phyloP scores from a whole-genome alignment of 2,113 vertebrate species.

The Catharus bicknelli region DNA sequence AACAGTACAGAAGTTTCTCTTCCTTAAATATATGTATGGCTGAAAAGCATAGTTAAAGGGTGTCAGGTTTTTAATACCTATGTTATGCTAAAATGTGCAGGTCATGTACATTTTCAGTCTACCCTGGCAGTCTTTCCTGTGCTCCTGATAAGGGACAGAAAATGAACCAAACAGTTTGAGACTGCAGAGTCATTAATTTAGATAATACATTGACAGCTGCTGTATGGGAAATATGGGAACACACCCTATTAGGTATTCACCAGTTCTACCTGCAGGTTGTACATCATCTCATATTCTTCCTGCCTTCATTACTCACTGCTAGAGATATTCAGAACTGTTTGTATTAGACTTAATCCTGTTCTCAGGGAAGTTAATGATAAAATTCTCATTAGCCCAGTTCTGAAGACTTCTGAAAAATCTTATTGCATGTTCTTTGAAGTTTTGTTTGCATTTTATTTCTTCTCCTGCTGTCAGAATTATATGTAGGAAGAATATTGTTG shows the following conservation, averaged over 20 bases:
- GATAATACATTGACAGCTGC: background rate
- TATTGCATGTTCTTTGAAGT: background rate
- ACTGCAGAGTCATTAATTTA: slow-evolving; percentile 19
- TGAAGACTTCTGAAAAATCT: background rate
- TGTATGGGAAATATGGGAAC: background rate
- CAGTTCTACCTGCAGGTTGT: slow-evolving; percentile 10
- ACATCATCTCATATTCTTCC: background rate
- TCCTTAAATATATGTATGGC: background rate
- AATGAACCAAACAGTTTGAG: slow-evolving; percentile 5
- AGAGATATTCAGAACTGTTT: slow-evolving; percentile 19
- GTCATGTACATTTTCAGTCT: background rate
- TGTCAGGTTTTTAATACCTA: background rate
- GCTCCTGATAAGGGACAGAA: background rate
- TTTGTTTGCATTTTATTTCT: background rate
- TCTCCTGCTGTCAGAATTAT: background rate
- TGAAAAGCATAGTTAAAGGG: background rate
- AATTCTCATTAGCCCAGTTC: slow-evolving; percentile 29
- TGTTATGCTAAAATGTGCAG: background rate
- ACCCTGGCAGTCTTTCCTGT: background rate
- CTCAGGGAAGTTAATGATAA: slow-evolving; percentile 30
- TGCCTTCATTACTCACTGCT: slow-evolving; percentile 21
- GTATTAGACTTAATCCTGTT: slow-evolving; percentile 28
- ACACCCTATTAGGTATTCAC: background rate
- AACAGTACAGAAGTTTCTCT: background rate
- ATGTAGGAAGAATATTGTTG: background rate